Percentiles rank a stretch among this genome's conserved stretches.
These are phyloP conservation scores for Polymixis flavicincta DNA, from an alignment of 2,888 invertebrate species.

Conservation along the genomic window DNA sequence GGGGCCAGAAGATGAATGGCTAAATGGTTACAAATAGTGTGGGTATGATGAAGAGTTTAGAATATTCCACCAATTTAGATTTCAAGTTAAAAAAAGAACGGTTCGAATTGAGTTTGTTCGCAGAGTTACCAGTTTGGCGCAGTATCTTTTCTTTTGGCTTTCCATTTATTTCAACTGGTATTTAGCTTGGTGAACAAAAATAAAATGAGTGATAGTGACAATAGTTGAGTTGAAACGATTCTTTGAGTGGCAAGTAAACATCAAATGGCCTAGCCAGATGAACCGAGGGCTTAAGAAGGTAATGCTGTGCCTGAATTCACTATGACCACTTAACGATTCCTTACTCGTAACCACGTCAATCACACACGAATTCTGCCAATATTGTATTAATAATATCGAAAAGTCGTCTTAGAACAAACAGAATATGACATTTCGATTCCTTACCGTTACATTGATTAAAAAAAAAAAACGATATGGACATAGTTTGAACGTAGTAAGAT, in stretches of 20 bases:
- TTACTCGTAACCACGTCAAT: too few relatives aligned
- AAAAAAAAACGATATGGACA: too few relatives aligned
- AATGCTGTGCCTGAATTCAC: too few relatives aligned
- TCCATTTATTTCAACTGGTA: not conserved
- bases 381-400: too few relatives aligned
- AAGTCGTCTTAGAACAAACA: too few relatives aligned
- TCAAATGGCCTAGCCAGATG: not conserved
- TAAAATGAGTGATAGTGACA: not conserved
- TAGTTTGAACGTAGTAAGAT: too few relatives aligned
- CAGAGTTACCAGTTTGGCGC: not conserved
- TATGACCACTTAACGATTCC: too few relatives aligned
- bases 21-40: constrained; percentile 20
- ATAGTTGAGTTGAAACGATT: not conserved
- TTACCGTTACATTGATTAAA: too few relatives aligned
- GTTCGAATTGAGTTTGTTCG: not conserved
- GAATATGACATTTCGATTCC: too few relatives aligned
- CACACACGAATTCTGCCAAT: too few relatives aligned
- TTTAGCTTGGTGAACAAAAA: not conserved
- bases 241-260: not conserved
- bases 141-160: not conserved
- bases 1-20: constrained; percentile 28
- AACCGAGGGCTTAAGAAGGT: not conserved
- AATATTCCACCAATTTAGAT: not conserved
- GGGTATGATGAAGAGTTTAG: constrained; percentile 16
- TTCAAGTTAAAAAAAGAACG: not conserved